Conservation (phyloP, 2,888 invertebrate genomes). For the Apodemia mormo region DNA sequence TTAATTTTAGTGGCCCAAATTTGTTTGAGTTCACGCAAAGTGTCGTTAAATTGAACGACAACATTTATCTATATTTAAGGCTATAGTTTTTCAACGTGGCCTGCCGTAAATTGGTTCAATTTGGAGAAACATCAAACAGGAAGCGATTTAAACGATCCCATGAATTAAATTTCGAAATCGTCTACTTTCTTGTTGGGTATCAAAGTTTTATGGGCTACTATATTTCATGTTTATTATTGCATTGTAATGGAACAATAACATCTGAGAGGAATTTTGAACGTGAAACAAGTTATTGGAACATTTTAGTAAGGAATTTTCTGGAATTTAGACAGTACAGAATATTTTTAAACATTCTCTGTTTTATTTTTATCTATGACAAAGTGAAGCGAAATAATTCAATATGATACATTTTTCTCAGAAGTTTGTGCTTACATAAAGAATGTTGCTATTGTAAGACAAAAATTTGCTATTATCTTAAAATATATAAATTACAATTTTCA, state of each 20-base stretch:
- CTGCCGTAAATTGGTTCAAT: constrained; percentile 36
- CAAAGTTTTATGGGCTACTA: constrained; percentile 1
- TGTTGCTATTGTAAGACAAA: too few relatives aligned
- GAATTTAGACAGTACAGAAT: neutral
- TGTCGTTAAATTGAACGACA: constrained; percentile 64
- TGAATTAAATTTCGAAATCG: constrained; percentile 12
- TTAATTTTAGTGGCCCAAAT: constrained; percentile 47
- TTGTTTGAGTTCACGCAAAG: constrained; percentile 47
- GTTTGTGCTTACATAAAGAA: too few relatives aligned
- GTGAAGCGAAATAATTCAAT: neutral
- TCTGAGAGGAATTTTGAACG: constrained; percentile 6
- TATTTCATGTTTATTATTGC: constrained; percentile 13
- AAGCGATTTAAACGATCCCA: constrained; percentile 19
- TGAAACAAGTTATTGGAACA: neutral
- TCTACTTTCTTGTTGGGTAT: neutral
- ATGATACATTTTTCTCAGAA: too few relatives aligned
- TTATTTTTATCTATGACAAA: neutral
- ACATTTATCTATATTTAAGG: constrained; percentile 61
- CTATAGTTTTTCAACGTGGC: constrained; percentile 35
- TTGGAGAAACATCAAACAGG: constrained; percentile 28
- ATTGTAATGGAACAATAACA: constrained; percentile 8
- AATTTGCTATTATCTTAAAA: too few relatives aligned
- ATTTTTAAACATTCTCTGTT: neutral
- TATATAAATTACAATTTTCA: too few relatives aligned
- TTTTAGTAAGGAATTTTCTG: neutral